Conservation (phyloP, 1,140 invertebrate genomes). For the Anagrus nilaparvatae region DNA sequence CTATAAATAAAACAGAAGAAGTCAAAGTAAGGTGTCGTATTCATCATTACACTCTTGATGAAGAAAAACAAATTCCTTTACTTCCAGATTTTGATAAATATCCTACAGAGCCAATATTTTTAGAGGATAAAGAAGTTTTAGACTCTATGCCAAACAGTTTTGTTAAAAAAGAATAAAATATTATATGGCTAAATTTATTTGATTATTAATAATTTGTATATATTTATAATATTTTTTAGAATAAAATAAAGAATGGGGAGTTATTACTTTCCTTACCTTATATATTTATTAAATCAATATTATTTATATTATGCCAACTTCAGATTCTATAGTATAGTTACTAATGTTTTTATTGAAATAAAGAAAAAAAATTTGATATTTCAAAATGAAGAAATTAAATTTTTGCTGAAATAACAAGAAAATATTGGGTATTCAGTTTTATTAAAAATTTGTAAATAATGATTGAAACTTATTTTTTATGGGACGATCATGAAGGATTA, state of each 20-base stretch:
- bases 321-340: background rate
- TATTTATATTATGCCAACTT: conserved; percentile 2
- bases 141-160: conserved; percentile 29
- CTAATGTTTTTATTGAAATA: too few species aligned
- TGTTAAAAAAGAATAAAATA: too few species aligned
- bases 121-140: conserved; percentile 33
- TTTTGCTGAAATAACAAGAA: too few species aligned
- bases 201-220: background rate
- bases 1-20: conserved; percentile 64
- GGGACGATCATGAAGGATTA: conserved; percentile 40
- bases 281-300: background rate
- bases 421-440: too few species aligned
- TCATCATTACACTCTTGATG: conserved; percentile 47
- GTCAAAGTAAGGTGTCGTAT: conserved; percentile 57
- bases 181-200: background rate
- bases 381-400: too few species aligned
- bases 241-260: too few species aligned
- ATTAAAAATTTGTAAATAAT: too few species aligned
- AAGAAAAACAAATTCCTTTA: conserved; percentile 10
- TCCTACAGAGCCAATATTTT: conserved; percentile 25
- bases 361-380: too few species aligned
- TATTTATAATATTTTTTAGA: background rate
- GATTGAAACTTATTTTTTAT: conserved; percentile 36
- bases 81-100: conserved; percentile 16
- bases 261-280: too few species aligned